These are phyloP conservation scores for Dipodomys merriami DNA, from an alignment of 2,113 vertebrate species.

Conservation along the genomic window DNA sequence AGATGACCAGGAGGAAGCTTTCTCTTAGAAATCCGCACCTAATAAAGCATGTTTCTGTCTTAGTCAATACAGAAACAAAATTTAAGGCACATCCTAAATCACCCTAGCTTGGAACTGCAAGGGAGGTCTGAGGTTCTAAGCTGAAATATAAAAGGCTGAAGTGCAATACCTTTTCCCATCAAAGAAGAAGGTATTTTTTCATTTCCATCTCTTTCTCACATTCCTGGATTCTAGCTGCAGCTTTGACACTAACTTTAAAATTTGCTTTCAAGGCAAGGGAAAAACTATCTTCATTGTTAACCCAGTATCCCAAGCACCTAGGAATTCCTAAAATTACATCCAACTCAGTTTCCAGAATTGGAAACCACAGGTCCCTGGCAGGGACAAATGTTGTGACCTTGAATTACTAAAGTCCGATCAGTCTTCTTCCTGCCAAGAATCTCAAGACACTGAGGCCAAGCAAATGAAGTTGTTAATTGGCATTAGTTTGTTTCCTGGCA, in stretches of 20 bases:
- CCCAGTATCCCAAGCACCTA: background rate
- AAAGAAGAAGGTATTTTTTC: slow-evolving; percentile 43
- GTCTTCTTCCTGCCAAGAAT: slow-evolving; percentile 61
- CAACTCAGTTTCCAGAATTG: slow-evolving; percentile 60
- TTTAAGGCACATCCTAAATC: slow-evolving; percentile 15
- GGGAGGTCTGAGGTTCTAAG: slow-evolving; percentile 30
- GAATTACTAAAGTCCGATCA: slow-evolving; percentile 56
- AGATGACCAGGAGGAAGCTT: background rate
- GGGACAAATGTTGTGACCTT: slow-evolving; percentile 67
- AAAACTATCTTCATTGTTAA: slow-evolving; percentile 15
- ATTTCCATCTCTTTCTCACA: slow-evolving; percentile 49
- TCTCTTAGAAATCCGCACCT: slow-evolving; percentile 55
- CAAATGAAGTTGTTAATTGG: slow-evolving; percentile 67
- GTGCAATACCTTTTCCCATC: slow-evolving; percentile 16
- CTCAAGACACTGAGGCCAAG: slow-evolving; percentile 53
- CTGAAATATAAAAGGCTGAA: slow-evolving; percentile 53
- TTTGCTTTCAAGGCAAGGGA: slow-evolving; percentile 52
- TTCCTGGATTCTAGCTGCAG: slow-evolving; percentile 13
- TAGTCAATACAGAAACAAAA: slow-evolving; percentile 59
- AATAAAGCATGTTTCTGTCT: slow-evolving; percentile 42
- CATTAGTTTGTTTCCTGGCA: slow-evolving; percentile 65
- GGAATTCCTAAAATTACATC: slow-evolving; percentile 45
- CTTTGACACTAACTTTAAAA: slow-evolving; percentile 54
- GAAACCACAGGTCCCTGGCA: slow-evolving; percentile 23
- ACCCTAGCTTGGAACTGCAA: slow-evolving; percentile 24